phyloP scores from a whole-genome alignment of 2,888 invertebrate species.

The Tribolium freemani region DNA sequence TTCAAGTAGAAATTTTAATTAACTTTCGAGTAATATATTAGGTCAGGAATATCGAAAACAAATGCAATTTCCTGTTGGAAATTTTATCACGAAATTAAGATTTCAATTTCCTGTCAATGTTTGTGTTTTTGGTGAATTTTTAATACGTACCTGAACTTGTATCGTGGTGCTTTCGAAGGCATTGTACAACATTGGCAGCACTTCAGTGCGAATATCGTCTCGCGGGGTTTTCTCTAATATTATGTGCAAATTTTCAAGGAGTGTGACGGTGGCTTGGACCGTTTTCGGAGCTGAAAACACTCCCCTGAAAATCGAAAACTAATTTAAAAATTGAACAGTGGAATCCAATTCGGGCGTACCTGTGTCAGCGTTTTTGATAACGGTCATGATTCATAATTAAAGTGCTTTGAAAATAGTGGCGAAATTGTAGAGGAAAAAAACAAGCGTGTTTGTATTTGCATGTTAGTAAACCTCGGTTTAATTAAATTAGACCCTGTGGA shows the following conservation, averaged over 20 bases:
- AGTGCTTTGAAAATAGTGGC: conserved; percentile 8
- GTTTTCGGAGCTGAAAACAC: conserved; percentile 85
- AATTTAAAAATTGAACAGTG: conserved; percentile 13
- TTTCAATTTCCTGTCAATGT: neutral
- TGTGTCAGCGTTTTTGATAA: conserved; percentile 33
- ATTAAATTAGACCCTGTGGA: neutral
- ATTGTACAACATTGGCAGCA: conserved; percentile 88
- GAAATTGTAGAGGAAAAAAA: neutral
- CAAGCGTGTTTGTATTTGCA: neutral
- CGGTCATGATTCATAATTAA: conserved; percentile 40
- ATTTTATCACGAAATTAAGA: neutral
- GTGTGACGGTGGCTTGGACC: conserved; percentile 87
- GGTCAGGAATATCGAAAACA: neutral
- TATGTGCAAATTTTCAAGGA: conserved; percentile 91
- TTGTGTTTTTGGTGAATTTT: neutral
- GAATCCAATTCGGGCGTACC: conserved; percentile 29
- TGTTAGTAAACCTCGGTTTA: neutral
- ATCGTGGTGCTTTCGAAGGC: conserved; percentile 90
- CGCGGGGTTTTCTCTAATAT: conserved; percentile 89
- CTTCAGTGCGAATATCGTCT: conserved; percentile 84
- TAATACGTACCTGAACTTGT: conserved; percentile 84
- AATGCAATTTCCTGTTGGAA: neutral
- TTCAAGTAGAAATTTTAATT: neutral
- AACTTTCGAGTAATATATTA: neutral
- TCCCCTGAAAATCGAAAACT: conserved; percentile 69